Base-by-base conservation (phyloP, 2,113 vertebrate genomes). In the Protomyctophum bolini region DNA sequence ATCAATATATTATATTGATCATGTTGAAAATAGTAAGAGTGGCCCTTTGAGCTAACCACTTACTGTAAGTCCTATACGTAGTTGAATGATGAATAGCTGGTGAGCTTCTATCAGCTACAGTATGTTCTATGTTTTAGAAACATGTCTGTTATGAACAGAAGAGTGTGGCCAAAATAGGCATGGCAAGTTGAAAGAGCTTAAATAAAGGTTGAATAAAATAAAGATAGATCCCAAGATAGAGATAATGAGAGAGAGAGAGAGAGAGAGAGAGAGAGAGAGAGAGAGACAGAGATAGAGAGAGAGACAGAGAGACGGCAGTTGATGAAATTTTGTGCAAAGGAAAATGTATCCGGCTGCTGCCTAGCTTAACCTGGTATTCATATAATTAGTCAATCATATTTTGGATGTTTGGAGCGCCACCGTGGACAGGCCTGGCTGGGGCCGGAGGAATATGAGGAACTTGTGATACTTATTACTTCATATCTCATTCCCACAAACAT, bases 401-500 rank as follows among this genome's bases (percentile, higher is more conserved):
- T 55, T 2, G 8, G 47, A 79, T 61, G 33, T 72, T 33, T 54
- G 52, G 59, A 41, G 10, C 10, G 1, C 50, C 33, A 50, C 10
- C 21, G 21, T 21, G 21, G 21, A 51, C 65, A 59, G 46, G 64
- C 65, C 8, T 47, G 12, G 60, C n/a, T n/a, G 21, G 21, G 21
- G 21, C n/a, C n/a, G 21, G 21, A 2, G 61, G 76, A 21, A 21
- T 21, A 21, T 21, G 21, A 21, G 21, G 21, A 21, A 21, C 21
- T 21, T 21, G 21, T 21, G 21, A 21, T 21, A 21, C 21, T 21
- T 21, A 79, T 75, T 65, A 63, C 68, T 77, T 66, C 80, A 73
- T 65, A 73, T 83, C 47, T 67, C 14, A 63, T 66, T 80, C 50
- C 62, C 70, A 81, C 73, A 86, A 71, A 81, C 78, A 87, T 87